Evolutionary conservation across 2,113 vertebrate species (phyloP).

Genomic region (Planiliza haematocheilus): DNA sequence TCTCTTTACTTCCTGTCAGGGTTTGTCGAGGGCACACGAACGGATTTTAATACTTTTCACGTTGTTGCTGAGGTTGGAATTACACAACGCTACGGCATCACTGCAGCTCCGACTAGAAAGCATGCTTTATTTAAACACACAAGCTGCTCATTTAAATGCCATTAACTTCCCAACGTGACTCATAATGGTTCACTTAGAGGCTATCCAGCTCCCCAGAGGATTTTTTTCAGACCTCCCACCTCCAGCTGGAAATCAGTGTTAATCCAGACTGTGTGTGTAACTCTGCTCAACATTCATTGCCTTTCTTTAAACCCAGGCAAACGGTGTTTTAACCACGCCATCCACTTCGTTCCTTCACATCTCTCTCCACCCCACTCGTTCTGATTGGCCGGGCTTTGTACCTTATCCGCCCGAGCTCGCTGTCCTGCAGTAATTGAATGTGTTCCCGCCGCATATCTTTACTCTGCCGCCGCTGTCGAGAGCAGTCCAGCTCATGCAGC

Average conservation of each 20-base stretch:
- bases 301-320: neutral
- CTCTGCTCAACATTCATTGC: too few species aligned
- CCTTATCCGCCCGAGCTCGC: slow-evolving; percentile 26
- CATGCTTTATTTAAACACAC: slow-evolving; percentile 36
- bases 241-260: slow-evolving; percentile 2
- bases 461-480: slow-evolving; percentile 34
- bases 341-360: too few species aligned
- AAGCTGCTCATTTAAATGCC: slow-evolving; percentile 48
- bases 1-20: too few species aligned
- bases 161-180: slow-evolving; percentile 48
- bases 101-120: slow-evolving; percentile 3
- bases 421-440: slow-evolving; percentile 65
- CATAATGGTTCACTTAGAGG: slow-evolving; percentile 10
- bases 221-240: slow-evolving; percentile 5
- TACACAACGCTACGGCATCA: slow-evolving; percentile 1
- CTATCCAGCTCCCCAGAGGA: slow-evolving; percentile 13
- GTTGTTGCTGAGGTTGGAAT: neutral
- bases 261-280: slow-evolving; percentile 33
- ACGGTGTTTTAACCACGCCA: neutral
- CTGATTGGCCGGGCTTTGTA: slow-evolving; percentile 18
- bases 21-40: too few species aligned
- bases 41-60: too few species aligned
- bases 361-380: neutral
- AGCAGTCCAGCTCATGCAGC: slow-evolving; percentile 53
- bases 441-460: slow-evolving; percentile 51